phyloP scores from a whole-genome alignment of 2,797 vertebrate genomes.

The Karalla daura region DNA sequence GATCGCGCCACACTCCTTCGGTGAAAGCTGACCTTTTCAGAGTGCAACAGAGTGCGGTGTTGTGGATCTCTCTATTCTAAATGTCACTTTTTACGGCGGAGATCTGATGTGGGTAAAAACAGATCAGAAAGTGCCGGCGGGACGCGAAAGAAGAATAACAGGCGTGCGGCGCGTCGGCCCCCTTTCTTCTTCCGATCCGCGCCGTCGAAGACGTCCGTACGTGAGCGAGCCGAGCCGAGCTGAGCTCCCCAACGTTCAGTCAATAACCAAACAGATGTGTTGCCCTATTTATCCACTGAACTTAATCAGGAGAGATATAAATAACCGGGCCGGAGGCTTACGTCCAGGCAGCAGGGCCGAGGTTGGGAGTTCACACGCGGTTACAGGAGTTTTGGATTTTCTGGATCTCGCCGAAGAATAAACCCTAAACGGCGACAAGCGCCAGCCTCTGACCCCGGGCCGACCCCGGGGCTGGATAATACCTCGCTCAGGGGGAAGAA shows the following conservation, averaged over 20 bases:
- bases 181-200: background rate
- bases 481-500: conserved; percentile 24
- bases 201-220: background rate
- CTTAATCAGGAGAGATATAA: conserved; percentile 72
- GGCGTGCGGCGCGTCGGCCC: background rate
- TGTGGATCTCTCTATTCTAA: conserved; percentile 70
- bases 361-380: conserved; percentile 67
- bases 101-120: conserved; percentile 62
- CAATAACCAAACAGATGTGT: conserved; percentile 57
- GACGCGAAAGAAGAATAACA: conserved; percentile 27
- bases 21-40: conserved; percentile 76
- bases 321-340: conserved; percentile 67
- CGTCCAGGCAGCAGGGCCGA: conserved; percentile 45
- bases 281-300: conserved; percentile 64
- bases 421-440: conserved; percentile 35
- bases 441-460: conserved; percentile 23
- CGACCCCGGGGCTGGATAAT: conserved; percentile 42
- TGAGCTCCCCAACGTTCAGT: conserved; percentile 37
- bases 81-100: conserved; percentile 73
- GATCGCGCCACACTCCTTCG: conserved; percentile 51
- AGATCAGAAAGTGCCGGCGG: conserved; percentile 28
- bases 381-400: conserved; percentile 59
- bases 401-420: conserved; percentile 42
- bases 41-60: conserved; percentile 56
- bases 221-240: too few relatives aligned